Percentiles rank a stretch among this genome's conserved stretches.
Evolutionary conservation across 2,797 vertebrate genomes (phyloP).

Genomic region (Gobio occitaniae): DNA sequence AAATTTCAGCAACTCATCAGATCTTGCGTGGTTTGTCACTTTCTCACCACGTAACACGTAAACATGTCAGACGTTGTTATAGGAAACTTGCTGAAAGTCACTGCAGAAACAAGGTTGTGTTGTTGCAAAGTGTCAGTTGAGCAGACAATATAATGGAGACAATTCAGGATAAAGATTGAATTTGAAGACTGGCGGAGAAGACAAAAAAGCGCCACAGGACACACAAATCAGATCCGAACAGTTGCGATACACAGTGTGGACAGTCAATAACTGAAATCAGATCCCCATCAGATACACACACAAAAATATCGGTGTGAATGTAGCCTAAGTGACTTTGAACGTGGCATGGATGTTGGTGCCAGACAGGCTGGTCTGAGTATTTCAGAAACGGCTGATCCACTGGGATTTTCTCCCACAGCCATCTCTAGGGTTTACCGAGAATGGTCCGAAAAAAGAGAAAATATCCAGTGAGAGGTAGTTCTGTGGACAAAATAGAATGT

Average conservation of each 20-base stretch:
- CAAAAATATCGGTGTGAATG: not conserved
- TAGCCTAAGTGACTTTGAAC: too few relatives aligned
- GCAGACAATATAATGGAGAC: not conserved
- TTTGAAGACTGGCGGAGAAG: not conserved
- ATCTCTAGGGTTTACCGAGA: not conserved
- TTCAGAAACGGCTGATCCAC: not conserved
- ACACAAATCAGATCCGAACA: not conserved
- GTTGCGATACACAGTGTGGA: not conserved
- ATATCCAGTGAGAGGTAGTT: not conserved
- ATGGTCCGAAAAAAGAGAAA: not conserved
- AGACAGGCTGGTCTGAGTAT: not conserved
- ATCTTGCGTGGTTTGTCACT: not conserved
- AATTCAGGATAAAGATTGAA: not conserved
- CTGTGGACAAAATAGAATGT: not conserved
- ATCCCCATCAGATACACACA: not conserved
- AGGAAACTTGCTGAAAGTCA: not conserved
- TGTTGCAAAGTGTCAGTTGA: too few relatives aligned
- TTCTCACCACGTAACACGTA: not conserved
- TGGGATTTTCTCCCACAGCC: not conserved
- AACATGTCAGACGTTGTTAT: not conserved
- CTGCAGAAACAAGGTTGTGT: not conserved
- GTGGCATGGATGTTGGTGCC: not conserved
- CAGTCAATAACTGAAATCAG: not conserved
- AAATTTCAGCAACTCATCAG: not conserved
- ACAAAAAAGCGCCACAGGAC: not conserved